Evolutionary conservation across 2,888 invertebrate genomes (phyloP).

Genomic region (Ceraclea dissimilis): DNA sequence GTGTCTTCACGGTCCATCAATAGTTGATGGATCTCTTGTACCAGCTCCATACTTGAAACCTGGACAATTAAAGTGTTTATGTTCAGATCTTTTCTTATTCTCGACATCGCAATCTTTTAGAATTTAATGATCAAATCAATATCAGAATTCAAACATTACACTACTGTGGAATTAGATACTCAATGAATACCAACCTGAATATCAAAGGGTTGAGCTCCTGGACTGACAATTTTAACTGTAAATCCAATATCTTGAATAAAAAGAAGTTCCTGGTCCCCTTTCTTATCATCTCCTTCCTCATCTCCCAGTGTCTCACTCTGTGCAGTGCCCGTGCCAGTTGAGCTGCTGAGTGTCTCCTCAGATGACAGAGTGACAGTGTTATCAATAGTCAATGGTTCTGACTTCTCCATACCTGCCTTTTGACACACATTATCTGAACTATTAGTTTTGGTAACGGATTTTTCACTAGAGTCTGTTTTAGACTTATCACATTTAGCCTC

Average conservation of each 20-base stretch:
- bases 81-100: not conserved
- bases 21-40: constrained; percentile 96
- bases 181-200: constrained; percentile 59
- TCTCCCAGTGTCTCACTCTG: constrained; percentile 41
- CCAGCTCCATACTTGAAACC: constrained; percentile 96
- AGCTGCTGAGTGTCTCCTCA: constrained; percentile 1
- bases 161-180: no score
- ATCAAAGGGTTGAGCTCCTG: constrained; percentile 85
- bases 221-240: constrained; percentile 88
- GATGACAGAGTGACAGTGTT: constrained; percentile 13
- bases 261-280: constrained; percentile 70
- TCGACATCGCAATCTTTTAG: not conserved
- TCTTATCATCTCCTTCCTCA: constrained; percentile 50
- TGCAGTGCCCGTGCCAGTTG: constrained; percentile 1
- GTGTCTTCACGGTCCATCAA: constrained; percentile 98
- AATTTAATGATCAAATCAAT: not conserved
- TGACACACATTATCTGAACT: not conserved
- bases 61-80: constrained; percentile 31
- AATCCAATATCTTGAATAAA: constrained; percentile 88
- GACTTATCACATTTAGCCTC: not conserved
- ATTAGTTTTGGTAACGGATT: not conserved
- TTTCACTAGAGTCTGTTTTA: not conserved
- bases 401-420: constrained; percentile 2
- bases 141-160: no score
- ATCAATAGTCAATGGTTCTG: constrained; percentile 9